These are phyloP conservation scores for Acrobasis repandana DNA, from an alignment of 2,888 invertebrate genomes.

Conservation along the genomic window DNA sequence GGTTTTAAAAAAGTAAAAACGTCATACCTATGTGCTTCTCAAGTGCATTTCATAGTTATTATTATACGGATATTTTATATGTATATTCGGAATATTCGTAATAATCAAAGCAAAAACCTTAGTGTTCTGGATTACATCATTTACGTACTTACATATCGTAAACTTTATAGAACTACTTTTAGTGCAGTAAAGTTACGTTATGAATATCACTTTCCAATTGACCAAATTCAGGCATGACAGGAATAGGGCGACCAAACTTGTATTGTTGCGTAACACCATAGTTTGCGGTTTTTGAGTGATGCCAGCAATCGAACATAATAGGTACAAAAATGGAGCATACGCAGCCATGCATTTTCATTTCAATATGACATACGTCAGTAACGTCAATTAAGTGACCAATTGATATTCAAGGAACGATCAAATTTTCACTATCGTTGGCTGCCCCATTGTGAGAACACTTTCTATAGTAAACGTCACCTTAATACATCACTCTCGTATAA, in stretches of 20 bases:
- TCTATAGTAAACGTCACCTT: slow-evolving; percentile 67
- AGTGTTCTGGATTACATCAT: background rate
- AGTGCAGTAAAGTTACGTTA: slow-evolving; percentile 10
- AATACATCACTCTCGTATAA: slow-evolving; percentile 44
- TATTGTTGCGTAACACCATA: slow-evolving; percentile 12
- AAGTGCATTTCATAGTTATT: too few relatives aligned
- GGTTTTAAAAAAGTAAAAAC: too few relatives aligned
- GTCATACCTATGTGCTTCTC: too few relatives aligned
- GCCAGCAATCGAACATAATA: slow-evolving; percentile 21
- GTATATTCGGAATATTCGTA: background rate
- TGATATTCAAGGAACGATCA: slow-evolving; percentile 55
- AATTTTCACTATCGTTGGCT: slow-evolving; percentile 79
- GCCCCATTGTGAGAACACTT: slow-evolving; percentile 70
- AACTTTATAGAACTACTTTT: background rate
- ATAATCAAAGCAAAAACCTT: background rate
- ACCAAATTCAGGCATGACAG: slow-evolving; percentile 10
- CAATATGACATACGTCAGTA: slow-evolving; percentile 35
- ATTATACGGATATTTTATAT: too few relatives aligned
- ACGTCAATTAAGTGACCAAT: slow-evolving; percentile 47
- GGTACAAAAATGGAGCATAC: slow-evolving; percentile 20
- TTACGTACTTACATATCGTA: background rate
- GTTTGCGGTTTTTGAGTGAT: slow-evolving; percentile 27
- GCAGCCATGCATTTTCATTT: slow-evolving; percentile 29
- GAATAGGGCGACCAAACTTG: slow-evolving; percentile 14
- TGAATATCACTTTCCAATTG: slow-evolving; percentile 7